Conservation (phyloP, 2,113 vertebrate species). For the Actenoides hombroni region DNA sequence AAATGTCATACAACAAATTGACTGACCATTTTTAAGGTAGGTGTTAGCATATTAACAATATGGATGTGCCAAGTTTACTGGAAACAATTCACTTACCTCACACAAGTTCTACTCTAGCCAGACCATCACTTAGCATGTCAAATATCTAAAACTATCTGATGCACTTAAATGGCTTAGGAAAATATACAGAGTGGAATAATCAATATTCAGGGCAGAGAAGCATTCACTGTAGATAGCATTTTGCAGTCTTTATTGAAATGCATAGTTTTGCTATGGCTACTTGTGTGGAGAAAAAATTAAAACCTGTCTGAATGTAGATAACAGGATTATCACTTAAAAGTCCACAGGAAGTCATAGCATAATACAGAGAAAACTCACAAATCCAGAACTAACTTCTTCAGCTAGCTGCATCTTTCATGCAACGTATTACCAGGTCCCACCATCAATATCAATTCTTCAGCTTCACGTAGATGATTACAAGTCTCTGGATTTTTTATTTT, state of each 20-base stretch:
- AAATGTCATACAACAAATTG: constrained; percentile 22
- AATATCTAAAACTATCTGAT: constrained; percentile 28
- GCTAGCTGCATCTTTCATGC: neutral
- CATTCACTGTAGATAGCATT: neutral
- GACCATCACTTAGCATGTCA: constrained; percentile 39
- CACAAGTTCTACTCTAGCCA: neutral
- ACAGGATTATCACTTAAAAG: neutral
- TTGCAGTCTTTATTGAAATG: neutral
- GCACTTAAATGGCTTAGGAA: constrained; percentile 2
- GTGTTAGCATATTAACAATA: constrained; percentile 17
- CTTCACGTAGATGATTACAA: neutral
- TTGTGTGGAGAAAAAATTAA: neutral
- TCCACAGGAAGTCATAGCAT: neutral
- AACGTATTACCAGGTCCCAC: neutral
- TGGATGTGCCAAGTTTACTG: constrained; percentile 53
- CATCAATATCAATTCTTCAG: neutral
- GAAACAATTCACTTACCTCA: constrained; percentile 67
- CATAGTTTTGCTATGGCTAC: neutral
- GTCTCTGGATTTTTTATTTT: neutral
- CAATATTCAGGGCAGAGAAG: neutral
- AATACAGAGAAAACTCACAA: neutral
- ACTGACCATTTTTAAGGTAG: constrained; percentile 21
- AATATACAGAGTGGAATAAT: constrained; percentile 7
- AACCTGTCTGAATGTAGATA: neutral
- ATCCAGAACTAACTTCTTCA: neutral